Base-by-base conservation (phyloP, 2,888 invertebrate genomes). In the Eupithecia vulgata region DNA sequence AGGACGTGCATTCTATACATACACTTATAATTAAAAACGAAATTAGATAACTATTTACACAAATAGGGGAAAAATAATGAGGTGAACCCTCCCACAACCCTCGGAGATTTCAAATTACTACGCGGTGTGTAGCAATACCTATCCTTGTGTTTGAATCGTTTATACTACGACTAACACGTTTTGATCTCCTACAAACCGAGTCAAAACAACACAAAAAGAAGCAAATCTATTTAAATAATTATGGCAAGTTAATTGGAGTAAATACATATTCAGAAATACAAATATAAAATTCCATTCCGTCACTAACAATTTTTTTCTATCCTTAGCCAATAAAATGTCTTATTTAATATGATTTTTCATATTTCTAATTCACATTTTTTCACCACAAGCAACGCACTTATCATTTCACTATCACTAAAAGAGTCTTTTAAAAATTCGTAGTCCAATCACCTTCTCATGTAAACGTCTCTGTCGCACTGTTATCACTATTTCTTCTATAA, bases 1-100 rank as follows among this genome's bases (percentile, higher is more conserved):
- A 89, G 94, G 94, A 94, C 94, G 94, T 93, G 94, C 92, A 92
- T 93, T 88, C 90, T 91, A 92, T 93, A 92, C 89, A 88, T 93
- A 92, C 90, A 90, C 90, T 89, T 91, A 91, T 88, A 88, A 88
- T 90, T 90, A 85, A 86, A 83, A 91, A 91, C 85, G 81, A 89
- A 93, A 93, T 92, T 91, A 91, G 90, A 90, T 92, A 93, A 94
- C 94, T 94, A 94, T 94, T 94, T 94, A 94, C 94, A 94, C 91
- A 91, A 92, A 93, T 89, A 91, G 91, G 93, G 94, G 91, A 89
- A 93, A 93, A 94, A 94, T 93, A 94, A 94, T 93, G 94, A 94
- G 94, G 93, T 86, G 84, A 90, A 89, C 92, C 93, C 92, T 92
- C 93, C 93, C 94, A 94, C 93, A 94, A 94, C 94, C 94, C 93